These are phyloP conservation scores for sheep (Ovis aries) DNA, from an alignment of 2,113 vertebrate species.

Conservation along the genomic window DNA sequence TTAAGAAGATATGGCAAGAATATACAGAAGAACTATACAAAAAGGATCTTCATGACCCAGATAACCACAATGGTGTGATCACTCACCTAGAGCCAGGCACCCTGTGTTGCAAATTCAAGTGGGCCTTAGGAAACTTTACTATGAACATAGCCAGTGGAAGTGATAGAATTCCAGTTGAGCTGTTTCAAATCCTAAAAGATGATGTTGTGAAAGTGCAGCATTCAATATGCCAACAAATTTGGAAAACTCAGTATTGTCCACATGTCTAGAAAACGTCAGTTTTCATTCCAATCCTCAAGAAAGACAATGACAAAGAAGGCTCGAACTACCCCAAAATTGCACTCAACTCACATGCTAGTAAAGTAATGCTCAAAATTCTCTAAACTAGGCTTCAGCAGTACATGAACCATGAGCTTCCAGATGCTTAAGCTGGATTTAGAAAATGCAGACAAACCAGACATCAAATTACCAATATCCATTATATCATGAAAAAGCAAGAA, in stretches of 20 bases:
- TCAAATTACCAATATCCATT: background rate
- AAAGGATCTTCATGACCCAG: background rate
- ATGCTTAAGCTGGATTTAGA: background rate
- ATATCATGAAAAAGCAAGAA: background rate
- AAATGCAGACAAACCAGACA: background rate
- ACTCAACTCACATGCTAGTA: background rate
- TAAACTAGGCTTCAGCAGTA: background rate
- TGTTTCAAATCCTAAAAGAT: background rate
- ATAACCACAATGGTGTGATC: background rate
- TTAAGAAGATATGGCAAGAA: background rate
- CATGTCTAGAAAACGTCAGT: background rate
- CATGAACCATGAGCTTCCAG: background rate
- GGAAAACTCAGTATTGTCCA: background rate
- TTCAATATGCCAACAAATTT: background rate
- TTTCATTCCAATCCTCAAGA: background rate
- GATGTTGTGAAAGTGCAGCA: background rate
- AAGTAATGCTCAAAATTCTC: background rate
- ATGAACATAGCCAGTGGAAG: background rate
- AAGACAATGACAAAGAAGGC: background rate
- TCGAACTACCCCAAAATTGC: background rate
- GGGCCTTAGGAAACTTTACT: background rate
- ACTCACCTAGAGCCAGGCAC: background rate
- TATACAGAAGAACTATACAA: background rate
- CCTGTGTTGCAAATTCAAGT: background rate
- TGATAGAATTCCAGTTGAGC: background rate